These are phyloP conservation scores for Sussaba pulchella DNA, from an alignment of 2,888 invertebrate species.

Conservation along the genomic window DNA sequence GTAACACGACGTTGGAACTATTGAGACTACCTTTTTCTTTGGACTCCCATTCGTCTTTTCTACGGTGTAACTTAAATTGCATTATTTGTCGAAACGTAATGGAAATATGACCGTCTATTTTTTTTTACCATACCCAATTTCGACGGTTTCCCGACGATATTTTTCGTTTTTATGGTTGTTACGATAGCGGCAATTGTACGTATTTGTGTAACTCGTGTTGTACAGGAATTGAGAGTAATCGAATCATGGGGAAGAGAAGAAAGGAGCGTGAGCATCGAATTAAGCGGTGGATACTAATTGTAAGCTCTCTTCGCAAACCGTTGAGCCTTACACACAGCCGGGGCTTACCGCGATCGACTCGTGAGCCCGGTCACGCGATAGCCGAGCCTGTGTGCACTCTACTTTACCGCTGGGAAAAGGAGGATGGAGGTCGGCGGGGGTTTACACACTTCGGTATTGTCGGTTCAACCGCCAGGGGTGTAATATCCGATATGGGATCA, in stretches of 20 bases:
- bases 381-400: constrained; percentile 32
- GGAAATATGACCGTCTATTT: constrained; percentile 50
- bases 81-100: constrained; percentile 43
- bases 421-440: constrained; percentile 1
- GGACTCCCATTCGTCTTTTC: constrained; percentile 11
- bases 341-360: constrained; percentile 62
- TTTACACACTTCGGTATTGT: constrained; percentile 50
- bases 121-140: background rate
- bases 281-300: constrained; percentile 57
- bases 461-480: constrained; percentile 33
- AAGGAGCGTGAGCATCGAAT: constrained; percentile 54
- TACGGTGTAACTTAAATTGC: constrained; percentile 36
- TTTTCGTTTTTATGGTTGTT: no score
- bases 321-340: constrained; percentile 58
- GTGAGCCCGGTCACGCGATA: constrained; percentile 49
- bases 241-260: constrained; percentile 66
- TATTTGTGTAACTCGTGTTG: no score
- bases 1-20: constrained; percentile 10
- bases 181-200: no score
- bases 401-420: constrained; percentile 9
- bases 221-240: constrained; percentile 70
- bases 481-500: constrained; percentile 51
- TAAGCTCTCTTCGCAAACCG: constrained; percentile 63
- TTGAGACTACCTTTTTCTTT: constrained; percentile 30
- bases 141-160: no score